phyloP scores from a whole-genome alignment of 2,113 vertebrate genomes.

The Pavo muticus region DNA sequence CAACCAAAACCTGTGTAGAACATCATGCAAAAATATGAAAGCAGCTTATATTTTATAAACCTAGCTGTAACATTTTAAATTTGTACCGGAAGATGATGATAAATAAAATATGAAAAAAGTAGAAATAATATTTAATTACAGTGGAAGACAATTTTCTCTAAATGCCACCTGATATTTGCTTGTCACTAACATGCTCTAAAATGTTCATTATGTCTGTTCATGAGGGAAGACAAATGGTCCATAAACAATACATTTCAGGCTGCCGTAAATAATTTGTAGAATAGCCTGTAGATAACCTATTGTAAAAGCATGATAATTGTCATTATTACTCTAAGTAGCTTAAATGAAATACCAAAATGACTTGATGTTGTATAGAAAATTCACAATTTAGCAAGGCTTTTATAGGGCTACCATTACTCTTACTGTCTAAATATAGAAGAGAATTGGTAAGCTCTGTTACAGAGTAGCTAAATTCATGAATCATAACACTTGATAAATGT shows the following conservation, averaged over 20 bases:
- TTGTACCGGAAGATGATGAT: neutral
- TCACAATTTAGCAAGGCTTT: neutral
- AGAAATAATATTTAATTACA: neutral
- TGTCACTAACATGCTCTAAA: neutral
- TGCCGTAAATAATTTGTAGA: neutral
- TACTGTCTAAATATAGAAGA: neutral
- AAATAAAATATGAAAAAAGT: neutral
- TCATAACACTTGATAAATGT: neutral
- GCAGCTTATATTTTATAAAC: neutral
- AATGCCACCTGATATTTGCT: fast-evolving
- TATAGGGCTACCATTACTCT: neutral
- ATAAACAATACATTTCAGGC: neutral
- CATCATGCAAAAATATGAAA: neutral
- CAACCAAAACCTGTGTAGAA: neutral
- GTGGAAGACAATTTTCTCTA: neutral
- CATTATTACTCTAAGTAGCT: neutral
- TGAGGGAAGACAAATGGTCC: neutral
- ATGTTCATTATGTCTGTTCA: neutral
- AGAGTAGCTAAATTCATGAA: neutral
- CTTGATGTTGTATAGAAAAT: neutral
- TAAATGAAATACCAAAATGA: neutral
- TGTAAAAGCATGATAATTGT: neutral
- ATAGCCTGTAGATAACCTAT: neutral
- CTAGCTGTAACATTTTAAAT: neutral
- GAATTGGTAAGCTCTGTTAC: neutral